Base-by-base conservation (phyloP, 2,888 invertebrate genomes). In the Drosophila paramelanica region DNA sequence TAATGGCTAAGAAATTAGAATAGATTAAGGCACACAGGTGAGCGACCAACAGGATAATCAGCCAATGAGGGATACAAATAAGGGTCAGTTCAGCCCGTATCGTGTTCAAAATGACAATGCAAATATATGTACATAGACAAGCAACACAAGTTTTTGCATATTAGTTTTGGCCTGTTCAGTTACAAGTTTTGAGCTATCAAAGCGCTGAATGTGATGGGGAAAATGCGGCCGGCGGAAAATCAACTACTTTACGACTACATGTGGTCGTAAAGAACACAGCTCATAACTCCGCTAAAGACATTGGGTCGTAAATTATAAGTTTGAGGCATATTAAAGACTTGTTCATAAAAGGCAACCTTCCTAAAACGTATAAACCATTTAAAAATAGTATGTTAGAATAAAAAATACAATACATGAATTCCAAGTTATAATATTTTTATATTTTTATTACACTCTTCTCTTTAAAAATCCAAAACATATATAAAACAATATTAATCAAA, bases 1-100 rank as follows among this genome's bases (percentile, higher is more conserved):
- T 76, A 65, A 79, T 72, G 36, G 11, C 17, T 14, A 39, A 36
- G 38, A 62, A 67, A 79, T 72, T 60, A 38, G 51, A 62, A 42
- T 68, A 14, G 56, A 52, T 60, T 57, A 51, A 57, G 56, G 45
- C 23, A 20, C 31, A 56, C 31, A 62, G 68, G 55, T 56, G 13
- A 47, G 60, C 27, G 20, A 20, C 36, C n/a, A 17, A 43, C 17
- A 36, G 17, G 33, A 5, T 11, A 6, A 4, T 13, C 36, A 3
- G 14, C 6, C 13, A 45, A 31, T 10, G 31, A 10, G 31, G 10
- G 31, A 31, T 31, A 10, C 10, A 31, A 31, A 31, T 31, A 10
- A 6, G 1, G 1, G 5, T 4, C 14, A 1, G 17, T 55, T n/a
- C 5, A 25, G 10, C 7, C 3, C 49, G 20, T 25, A 67, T 39